Conservation (phyloP, 2,888 invertebrate genomes). For the Amiota minor region DNA sequence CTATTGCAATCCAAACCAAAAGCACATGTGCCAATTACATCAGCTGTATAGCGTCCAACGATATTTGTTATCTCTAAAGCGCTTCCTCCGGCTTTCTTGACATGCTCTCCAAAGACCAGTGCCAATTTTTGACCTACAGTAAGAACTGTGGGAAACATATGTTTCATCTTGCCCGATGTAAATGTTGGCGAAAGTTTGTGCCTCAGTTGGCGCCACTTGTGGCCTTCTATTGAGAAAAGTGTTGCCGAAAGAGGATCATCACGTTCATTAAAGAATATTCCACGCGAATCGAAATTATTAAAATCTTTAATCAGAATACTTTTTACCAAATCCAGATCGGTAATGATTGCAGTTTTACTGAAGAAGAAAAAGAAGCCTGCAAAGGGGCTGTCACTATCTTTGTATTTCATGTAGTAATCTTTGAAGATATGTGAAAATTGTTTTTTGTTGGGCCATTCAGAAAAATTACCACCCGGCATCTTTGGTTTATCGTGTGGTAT, state of each 20-base stretch:
- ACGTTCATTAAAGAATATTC: constrained; percentile 53
- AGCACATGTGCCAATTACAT: constrained; percentile 75
- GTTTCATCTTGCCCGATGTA: constrained; percentile 69
- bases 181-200: constrained; percentile 60
- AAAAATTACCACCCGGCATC: constrained; percentile 46
- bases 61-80: constrained; percentile 73
- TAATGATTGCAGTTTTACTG: constrained; percentile 40
- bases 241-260: constrained; percentile 69
- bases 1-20: constrained; percentile 75
- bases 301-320: constrained; percentile 60
- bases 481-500: constrained; percentile 43
- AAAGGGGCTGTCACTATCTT: constrained; percentile 43
- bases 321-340: constrained; percentile 57
- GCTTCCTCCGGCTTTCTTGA: constrained; percentile 10
- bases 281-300: constrained; percentile 56
- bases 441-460: constrained; percentile 31
- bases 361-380: constrained; percentile 50
- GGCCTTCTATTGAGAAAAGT: constrained; percentile 65
- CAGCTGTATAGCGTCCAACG: constrained; percentile 74
- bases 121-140: constrained; percentile 44
- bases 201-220: constrained; percentile 65
- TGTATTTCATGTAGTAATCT: constrained; percentile 51
- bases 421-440: constrained; percentile 10
- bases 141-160: constrained; percentile 68
- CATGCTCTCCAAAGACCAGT: constrained; percentile 32